Base-by-base conservation (phyloP, 2,113 vertebrate species). In the Electrona antarctica region DNA sequence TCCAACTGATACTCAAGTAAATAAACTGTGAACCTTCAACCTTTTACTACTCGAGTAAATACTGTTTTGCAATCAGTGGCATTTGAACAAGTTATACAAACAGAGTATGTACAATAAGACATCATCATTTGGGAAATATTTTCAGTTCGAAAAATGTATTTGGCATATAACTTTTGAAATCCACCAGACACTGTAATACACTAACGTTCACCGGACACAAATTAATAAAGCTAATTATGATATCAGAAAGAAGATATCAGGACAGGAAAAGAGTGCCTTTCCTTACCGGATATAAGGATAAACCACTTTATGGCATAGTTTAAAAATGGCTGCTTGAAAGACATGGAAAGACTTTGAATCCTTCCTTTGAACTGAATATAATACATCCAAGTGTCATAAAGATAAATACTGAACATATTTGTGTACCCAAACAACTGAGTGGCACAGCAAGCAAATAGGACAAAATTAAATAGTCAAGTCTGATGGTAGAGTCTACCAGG, bases 61-160 rank as follows among this genome's bases (percentile, higher is more conserved):
- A 49, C 1, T 3, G 10, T 55, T 11, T 54, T 14, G 15, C 56
- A 47, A 41, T 28, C 14, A 0, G 4, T 54, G 51, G 49, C 15
- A 60, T 33, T 59, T 55, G 13, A 51, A 72, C 33, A 41, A 54
- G 8, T n/a, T 45, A 3, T 63, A 50, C 59, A 69, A 69, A 69
- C 33, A 41, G 33, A 41, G 33, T 41, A 41, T 41, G 33, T 41
- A 41, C 33, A 41, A 41, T 41, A 6, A 41, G 33, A 41, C 33
- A 41, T 41, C 33, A 41, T 41, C 33, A 41, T 41, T 41, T 41
- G 33, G 33, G 33, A 6, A 41, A 41, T 41, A 41, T 41, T 4
- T 41, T 41, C 33, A 41, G 33, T 41, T 41, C 0, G 33, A 41
- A 41, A 41, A 41, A 41, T 41, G 33, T 41, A 41, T 41, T 41